Base-by-base conservation (phyloP, 2,888 invertebrate species). In the Caenorhabditis sp. region DNA sequence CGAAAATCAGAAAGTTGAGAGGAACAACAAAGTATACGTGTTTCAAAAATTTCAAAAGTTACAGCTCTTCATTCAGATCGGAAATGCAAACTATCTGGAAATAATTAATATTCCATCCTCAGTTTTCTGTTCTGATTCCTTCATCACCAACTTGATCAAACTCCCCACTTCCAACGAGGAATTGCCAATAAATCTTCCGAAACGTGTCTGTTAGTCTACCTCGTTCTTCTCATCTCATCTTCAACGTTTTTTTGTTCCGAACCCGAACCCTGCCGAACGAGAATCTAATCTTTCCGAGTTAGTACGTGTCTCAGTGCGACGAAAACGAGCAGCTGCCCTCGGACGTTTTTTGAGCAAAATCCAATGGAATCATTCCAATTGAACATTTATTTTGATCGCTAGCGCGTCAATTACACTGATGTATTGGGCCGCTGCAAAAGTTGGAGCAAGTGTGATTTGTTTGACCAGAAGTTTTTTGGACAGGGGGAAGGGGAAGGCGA, bases 231-330 rank as follows among this genome's bases (percentile, higher is more conserved):
- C 50, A 35, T 61, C 68, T 76, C 61, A n/a, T n/a, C n/a, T n/a
- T n/a, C n/a, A n/a, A n/a, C n/a, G n/a, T n/a, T n/a, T n/a, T n/a
- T n/a, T n/a, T n/a, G n/a, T n/a, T n/a, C n/a, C n/a, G n/a, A n/a
- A n/a, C n/a, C n/a, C n/a, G n/a, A n/a, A n/a, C n/a, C n/a, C n/a
- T 64, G 64, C 24, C 37, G 76, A 76, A 76, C 67, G 61, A 76
- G 53, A 67, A n/a, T n/a, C n/a, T n/a, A n/a, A n/a, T n/a, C n/a
- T n/a, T n/a, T n/a, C n/a, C n/a, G n/a, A n/a, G n/a, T 60, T 55
- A 24, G 74, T 58, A 58, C 50, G 67, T 74, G 40, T 62, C 53
- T 15, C 37, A 60, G 74, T 74, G 60, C 67, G 61, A 67, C 67
- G 47, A 32, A 47, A 28, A n/a, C 60, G 61, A 60, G 76, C 76